Conservation (phyloP, 2,113 vertebrate genomes). For the Ondatra zibethicus region DNA sequence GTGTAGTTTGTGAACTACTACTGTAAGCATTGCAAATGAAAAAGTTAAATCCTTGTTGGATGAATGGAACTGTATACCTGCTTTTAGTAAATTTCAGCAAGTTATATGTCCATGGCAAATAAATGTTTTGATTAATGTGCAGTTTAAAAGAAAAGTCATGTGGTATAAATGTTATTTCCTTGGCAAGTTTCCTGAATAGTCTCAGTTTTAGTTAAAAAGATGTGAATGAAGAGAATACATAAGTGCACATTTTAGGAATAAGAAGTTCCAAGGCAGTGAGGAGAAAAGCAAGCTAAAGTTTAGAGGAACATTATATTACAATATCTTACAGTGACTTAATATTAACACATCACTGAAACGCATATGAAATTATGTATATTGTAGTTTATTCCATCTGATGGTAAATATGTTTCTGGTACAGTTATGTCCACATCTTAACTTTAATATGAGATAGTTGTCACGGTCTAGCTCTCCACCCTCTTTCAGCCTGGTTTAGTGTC, state of each 20-base stretch:
- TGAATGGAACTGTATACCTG: no score
- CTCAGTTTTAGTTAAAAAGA: neutral
- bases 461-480: neutral
- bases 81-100: neutral
- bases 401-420: neutral
- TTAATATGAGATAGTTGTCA: neutral
- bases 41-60: neutral
- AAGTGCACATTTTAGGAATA: neutral
- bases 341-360: neutral
- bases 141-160: neutral
- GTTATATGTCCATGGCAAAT: neutral
- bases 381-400: neutral
- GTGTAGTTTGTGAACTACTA: neutral
- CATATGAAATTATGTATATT: neutral
- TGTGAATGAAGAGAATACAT: neutral
- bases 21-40: neutral
- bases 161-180: neutral
- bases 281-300: neutral
- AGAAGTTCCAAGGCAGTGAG: neutral
- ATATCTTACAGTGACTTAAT: neutral
- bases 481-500: slow-evolving; percentile 1
- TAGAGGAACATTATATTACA: neutral
- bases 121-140: neutral
- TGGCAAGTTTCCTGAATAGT: neutral
- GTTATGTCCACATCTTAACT: slow-evolving; percentile 11